Conservation (phyloP, 2,888 invertebrate species). For the Tetragonula carbonaria region DNA sequence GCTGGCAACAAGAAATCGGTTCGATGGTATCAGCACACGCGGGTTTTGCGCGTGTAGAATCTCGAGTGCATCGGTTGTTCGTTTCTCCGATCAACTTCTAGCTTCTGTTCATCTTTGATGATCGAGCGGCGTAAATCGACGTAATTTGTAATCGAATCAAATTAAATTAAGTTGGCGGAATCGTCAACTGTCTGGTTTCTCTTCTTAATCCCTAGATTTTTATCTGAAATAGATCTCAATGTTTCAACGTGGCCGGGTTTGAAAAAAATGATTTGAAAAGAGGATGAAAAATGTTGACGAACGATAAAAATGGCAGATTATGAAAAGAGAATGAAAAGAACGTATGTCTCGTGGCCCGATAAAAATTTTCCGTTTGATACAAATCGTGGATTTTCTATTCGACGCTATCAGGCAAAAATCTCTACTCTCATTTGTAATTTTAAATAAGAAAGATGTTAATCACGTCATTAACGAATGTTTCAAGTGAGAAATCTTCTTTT, state of each 20-base stretch:
- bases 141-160: neutral
- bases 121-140: neutral
- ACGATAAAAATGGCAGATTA: neutral
- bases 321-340: neutral
- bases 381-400: neutral
- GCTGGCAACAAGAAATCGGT: conserved; percentile 11
- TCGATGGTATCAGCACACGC: neutral
- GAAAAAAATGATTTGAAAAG: neutral
- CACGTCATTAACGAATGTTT: too few relatives aligned
- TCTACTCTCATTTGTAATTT: neutral
- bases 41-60: neutral
- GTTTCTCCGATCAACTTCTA: neutral
- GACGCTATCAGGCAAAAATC: too few relatives aligned
- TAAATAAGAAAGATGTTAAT: neutral
- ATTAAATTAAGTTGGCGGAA: neutral
- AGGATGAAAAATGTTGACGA: neutral
- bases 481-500: neutral
- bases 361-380: neutral
- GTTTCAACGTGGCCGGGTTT: neutral
- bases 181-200: neutral
- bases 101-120: neutral
- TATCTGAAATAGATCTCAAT: neutral
- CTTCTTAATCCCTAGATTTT: neutral
- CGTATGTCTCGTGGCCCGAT: neutral
- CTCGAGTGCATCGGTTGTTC: neutral